A percentile compares a stretch with the other conserved stretches of the same genome.
Conservation (phyloP, 2,888 invertebrate species). For the Tinea trinotella region DNA sequence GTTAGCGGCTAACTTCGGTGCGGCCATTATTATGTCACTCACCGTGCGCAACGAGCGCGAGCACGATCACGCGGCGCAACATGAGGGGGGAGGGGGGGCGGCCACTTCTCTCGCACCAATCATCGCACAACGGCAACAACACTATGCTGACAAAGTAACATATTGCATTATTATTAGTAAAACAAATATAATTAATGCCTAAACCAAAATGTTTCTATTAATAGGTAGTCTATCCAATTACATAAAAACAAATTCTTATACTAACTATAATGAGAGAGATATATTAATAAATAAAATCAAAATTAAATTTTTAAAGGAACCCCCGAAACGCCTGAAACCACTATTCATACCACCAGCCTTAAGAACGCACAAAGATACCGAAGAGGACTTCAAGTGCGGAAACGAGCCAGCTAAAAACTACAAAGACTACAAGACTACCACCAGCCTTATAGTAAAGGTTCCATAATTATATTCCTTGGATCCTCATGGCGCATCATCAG, state of each 20-base stretch:
- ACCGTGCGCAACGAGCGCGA: neutral
- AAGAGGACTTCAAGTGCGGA: too few species aligned
- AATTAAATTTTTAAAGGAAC: too few species aligned
- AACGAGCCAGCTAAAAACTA: too few species aligned
- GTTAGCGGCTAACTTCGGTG: neutral
- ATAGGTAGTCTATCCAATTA: neutral
- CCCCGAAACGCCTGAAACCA: too few species aligned
- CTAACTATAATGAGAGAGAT: neutral
- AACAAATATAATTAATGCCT: neutral
- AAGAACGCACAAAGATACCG: too few species aligned
- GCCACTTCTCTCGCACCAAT: neutral
- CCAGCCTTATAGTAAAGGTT: too few species aligned
- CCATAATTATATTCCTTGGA: too few species aligned
- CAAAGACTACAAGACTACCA: too few species aligned
- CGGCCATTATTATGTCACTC: neutral
- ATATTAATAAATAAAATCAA: too few species aligned
- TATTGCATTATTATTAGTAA: neutral
- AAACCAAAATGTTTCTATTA: neutral
- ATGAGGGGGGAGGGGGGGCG: slow-evolving; percentile 2
- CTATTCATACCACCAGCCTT: too few species aligned
- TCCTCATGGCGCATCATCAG: too few species aligned
- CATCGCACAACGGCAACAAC: neutral
- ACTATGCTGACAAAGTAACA: too few species aligned
- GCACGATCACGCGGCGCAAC: neutral
- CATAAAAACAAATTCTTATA: neutral